phyloP scores from a whole-genome alignment of 2,888 invertebrate genomes.

The Hedychridium roseum region DNA sequence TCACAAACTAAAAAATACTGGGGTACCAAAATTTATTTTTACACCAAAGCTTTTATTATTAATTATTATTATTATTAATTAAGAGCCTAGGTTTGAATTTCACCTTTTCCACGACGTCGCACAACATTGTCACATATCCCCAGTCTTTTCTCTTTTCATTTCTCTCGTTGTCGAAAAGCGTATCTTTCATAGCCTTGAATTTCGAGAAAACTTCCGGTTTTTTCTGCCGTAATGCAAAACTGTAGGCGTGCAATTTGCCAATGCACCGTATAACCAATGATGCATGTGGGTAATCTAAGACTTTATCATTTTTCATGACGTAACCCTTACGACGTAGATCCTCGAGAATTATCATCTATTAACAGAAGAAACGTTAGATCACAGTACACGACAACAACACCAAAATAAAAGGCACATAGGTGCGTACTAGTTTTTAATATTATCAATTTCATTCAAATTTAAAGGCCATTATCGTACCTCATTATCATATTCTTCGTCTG shows the following conservation, averaged over 20 bases:
- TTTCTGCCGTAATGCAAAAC: constrained; percentile 30
- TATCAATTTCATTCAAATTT: background rate
- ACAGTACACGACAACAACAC: background rate
- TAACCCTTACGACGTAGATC: constrained; percentile 30
- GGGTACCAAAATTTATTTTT: background rate
- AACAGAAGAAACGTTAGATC: background rate
- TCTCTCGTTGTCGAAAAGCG: constrained; percentile 5
- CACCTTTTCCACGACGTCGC: constrained; percentile 16
- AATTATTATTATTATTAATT: background rate
- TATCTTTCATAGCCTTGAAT: constrained; percentile 23
- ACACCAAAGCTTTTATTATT: background rate
- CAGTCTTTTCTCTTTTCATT: background rate
- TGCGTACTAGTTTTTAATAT: constrained; percentile 1
- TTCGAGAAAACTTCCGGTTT: constrained; percentile 27
- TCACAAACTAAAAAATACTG: background rate
- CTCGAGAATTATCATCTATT: constrained; percentile 33
- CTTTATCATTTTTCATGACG: constrained; percentile 20
- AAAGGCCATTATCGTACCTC: constrained; percentile 24
- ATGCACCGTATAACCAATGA: constrained; percentile 20
- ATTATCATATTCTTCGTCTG: constrained; percentile 4
- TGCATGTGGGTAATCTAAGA: constrained; percentile 34
- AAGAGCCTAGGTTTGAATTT: background rate
- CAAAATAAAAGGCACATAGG: constrained; percentile 6
- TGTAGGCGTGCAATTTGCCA: constrained; percentile 35
- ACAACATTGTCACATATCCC: background rate